Conservation (phyloP, 2,113 vertebrate species). For the Solea senegalensis region DNA sequence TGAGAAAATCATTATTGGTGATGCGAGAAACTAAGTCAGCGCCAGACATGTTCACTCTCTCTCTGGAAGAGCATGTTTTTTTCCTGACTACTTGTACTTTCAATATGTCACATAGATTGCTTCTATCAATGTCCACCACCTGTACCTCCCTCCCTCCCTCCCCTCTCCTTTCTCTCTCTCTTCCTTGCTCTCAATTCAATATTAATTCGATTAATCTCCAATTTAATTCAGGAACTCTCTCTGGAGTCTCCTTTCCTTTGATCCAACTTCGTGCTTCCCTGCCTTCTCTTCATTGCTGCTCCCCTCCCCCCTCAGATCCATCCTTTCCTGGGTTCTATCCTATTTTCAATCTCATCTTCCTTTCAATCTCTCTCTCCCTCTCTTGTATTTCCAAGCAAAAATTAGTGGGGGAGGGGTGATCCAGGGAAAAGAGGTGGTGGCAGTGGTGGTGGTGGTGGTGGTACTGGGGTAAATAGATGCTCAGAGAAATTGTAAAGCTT, state of each 20-base stretch:
- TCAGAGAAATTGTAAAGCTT: conserved; percentile 41
- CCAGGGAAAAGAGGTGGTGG: background rate
- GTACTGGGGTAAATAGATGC: conserved; percentile 8
- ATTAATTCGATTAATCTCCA: conserved; percentile 74
- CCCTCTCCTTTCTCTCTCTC: background rate
- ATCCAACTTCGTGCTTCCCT: conserved; percentile 47
- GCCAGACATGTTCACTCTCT: conserved; percentile 8
- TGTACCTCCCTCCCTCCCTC: background rate
- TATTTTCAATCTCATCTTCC: conserved; percentile 65
- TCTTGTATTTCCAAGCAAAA: conserved; percentile 37
- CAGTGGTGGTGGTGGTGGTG: background rate
- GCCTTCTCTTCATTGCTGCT: conserved; percentile 25
- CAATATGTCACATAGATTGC: conserved; percentile 29
- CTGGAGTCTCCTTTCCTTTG: conserved; percentile 68
- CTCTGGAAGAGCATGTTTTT: conserved; percentile 19
- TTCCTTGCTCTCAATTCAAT: conserved; percentile 58
- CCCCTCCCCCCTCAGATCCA: conserved; percentile 33
- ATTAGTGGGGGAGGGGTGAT: background rate
- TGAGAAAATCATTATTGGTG: conserved; percentile 6
- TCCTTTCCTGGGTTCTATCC: conserved; percentile 56
- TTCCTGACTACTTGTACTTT: conserved; percentile 45
- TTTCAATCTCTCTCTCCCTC: conserved; percentile 34
- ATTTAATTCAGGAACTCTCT: conserved; percentile 72
- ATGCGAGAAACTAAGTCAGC: conserved; percentile 15
- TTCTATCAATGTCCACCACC: background rate